These are phyloP conservation scores for Pterois miles DNA, from an alignment of 2,797 vertebrate species.

Conservation along the genomic window DNA sequence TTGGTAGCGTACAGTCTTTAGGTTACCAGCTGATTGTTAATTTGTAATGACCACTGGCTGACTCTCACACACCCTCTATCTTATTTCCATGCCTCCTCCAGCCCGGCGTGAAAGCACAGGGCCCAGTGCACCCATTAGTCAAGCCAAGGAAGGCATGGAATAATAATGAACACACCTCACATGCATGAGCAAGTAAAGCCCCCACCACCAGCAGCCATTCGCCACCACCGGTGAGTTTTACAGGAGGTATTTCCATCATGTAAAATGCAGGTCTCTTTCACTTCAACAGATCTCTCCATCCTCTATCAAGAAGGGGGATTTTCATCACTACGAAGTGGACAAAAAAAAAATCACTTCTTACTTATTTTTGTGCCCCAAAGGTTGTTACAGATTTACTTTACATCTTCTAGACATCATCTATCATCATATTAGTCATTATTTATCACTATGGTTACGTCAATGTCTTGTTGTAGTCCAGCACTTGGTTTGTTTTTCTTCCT, in stretches of 20 bases:
- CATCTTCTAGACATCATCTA: neutral
- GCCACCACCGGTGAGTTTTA: conserved; percentile 38
- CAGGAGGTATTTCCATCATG: conserved; percentile 69
- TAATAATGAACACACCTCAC: conserved; percentile 64
- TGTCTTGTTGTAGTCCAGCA: neutral
- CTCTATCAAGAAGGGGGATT: neutral
- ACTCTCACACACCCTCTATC: conserved; percentile 56
- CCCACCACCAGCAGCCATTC: neutral
- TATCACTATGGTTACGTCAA: neutral
- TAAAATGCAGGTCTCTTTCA: conserved; percentile 56
- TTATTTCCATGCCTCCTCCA: conserved; percentile 61
- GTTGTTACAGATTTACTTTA: neutral
- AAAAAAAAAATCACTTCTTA: neutral
- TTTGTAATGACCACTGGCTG: conserved; percentile 45
- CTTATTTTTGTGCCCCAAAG: neutral
- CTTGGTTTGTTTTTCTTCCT: neutral
- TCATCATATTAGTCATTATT: neutral
- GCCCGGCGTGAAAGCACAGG: conserved; percentile 49
- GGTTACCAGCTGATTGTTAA: conserved; percentile 49
- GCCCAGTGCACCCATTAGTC: conserved; percentile 66
- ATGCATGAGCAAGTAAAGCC: conserved; percentile 52
- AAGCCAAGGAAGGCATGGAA: conserved; percentile 65
- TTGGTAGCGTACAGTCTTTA: conserved; percentile 6
- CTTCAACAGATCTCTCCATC: conserved; percentile 20
- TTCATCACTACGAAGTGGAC: neutral